Evolutionary conservation across 2,888 invertebrate genomes (phyloP).

Genomic region (Gryllus longicercus): DNA sequence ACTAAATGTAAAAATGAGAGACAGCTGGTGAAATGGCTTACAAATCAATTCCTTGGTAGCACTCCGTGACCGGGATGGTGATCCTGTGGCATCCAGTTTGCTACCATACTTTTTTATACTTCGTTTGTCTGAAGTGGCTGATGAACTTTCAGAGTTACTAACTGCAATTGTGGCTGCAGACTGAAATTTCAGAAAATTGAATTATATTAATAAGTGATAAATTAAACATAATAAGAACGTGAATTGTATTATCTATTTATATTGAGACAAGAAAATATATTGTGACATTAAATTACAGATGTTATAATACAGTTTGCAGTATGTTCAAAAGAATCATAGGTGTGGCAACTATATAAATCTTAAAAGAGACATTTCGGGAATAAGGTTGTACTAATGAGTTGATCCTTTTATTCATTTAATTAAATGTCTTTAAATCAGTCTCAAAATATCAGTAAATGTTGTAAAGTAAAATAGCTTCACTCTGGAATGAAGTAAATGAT

Average conservation of each 20-base stretch:
- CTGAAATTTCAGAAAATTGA: constrained; percentile 33
- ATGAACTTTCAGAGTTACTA: constrained; percentile 36
- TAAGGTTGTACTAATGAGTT: too few relatives aligned
- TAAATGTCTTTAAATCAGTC: not conserved
- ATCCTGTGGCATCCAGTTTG: constrained; percentile 69
- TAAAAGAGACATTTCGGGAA: too few relatives aligned
- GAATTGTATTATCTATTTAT: too few relatives aligned
- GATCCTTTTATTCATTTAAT: not conserved
- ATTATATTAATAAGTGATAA: not conserved
- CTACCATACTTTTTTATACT: constrained; percentile 63
- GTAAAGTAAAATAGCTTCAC: not conserved
- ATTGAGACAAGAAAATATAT: too few relatives aligned
- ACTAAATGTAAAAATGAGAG: too few relatives aligned
- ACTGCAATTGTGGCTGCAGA: constrained; percentile 43
- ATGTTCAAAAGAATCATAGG: too few relatives aligned
- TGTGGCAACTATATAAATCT: too few relatives aligned
- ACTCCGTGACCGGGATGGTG: constrained; percentile 82
- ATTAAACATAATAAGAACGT: too few relatives aligned
- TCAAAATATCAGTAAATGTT: not conserved
- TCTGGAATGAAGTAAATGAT: too few relatives aligned
- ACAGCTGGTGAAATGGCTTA: constrained; percentile 50
- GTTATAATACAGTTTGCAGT: not conserved
- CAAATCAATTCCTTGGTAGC: constrained; percentile 84
- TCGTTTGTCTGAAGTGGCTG: constrained; percentile 50
- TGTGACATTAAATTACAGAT: not conserved